These are phyloP conservation scores for Sminthopsis crassicaudata DNA, from an alignment of 2,113 vertebrate genomes.

Conservation along the genomic window DNA sequence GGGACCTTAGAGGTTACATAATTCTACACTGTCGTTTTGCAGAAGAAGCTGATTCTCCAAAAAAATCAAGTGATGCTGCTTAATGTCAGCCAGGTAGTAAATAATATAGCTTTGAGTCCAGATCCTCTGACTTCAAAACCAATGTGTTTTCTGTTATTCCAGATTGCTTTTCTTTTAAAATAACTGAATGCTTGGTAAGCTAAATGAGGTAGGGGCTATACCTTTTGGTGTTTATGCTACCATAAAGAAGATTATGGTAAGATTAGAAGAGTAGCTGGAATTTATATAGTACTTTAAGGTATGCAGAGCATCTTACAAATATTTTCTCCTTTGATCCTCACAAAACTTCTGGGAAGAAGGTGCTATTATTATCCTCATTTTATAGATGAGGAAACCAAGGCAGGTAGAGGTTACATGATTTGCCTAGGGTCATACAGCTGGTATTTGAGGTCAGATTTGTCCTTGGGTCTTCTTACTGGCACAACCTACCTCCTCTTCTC, in stretches of 20 bases:
- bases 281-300: not conserved
- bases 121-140: not conserved
- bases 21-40: not conserved
- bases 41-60: not conserved
- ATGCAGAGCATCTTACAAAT: not conserved
- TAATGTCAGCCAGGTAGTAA: too few relatives aligned
- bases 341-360: not conserved
- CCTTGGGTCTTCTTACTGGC: not conserved
- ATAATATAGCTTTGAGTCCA: too few relatives aligned
- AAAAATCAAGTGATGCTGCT: too few relatives aligned
- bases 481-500: not conserved
- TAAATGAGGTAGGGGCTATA: not conserved
- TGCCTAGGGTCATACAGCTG: not conserved
- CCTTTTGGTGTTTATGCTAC: not conserved
- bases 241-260: not conserved
- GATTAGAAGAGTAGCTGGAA: not conserved
- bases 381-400: not conserved
- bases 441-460: not conserved
- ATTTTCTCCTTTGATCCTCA: not conserved
- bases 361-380: not conserved
- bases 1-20: not conserved
- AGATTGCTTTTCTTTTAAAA: not conserved
- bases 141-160: not conserved
- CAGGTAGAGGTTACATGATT: not conserved
- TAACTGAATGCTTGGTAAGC: not conserved